These are phyloP conservation scores for Platyrinchus mystaceus DNA, from an alignment of 2,797 vertebrate species.

Conservation along the genomic window DNA sequence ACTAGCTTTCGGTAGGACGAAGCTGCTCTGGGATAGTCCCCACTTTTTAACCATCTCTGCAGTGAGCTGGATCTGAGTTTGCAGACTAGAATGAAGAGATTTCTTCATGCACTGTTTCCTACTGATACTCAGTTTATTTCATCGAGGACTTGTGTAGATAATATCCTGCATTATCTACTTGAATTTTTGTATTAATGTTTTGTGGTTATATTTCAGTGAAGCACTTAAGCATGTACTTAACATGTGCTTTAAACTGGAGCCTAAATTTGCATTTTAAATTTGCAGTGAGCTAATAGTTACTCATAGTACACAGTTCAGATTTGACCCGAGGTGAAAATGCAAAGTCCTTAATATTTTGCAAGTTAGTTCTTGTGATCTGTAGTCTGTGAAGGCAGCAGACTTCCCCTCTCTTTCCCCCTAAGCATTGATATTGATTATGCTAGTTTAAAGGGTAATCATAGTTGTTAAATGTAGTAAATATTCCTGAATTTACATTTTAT, in stretches of 20 bases:
- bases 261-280: constrained; percentile 40
- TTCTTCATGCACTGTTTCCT: neutral
- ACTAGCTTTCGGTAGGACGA: neutral
- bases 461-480: constrained; percentile 60
- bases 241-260: constrained; percentile 57
- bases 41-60: neutral
- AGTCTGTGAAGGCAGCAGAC: constrained; percentile 56
- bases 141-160: constrained; percentile 18
- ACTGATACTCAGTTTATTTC: neutral
- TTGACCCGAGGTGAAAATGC: constrained; percentile 41
- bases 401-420: constrained; percentile 12
- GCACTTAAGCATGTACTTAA: constrained; percentile 51
- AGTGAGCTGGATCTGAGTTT: neutral
- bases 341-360: constrained; percentile 34
- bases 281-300: constrained; percentile 35
- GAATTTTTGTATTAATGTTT: constrained; percentile 40
- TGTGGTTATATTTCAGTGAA: constrained; percentile 39
- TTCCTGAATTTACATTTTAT: constrained; percentile 58
- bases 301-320: constrained; percentile 35
- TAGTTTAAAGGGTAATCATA: constrained; percentile 46
- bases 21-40: neutral
- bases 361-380: constrained; percentile 49
- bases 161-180: constrained; percentile 24
- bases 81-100: neutral
- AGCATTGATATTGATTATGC: constrained; percentile 51